Evolutionary conservation across 2,113 vertebrate genomes (phyloP), one percentile per base, ranked within the genome.

Genomic region (Varanus salvator): DNA sequence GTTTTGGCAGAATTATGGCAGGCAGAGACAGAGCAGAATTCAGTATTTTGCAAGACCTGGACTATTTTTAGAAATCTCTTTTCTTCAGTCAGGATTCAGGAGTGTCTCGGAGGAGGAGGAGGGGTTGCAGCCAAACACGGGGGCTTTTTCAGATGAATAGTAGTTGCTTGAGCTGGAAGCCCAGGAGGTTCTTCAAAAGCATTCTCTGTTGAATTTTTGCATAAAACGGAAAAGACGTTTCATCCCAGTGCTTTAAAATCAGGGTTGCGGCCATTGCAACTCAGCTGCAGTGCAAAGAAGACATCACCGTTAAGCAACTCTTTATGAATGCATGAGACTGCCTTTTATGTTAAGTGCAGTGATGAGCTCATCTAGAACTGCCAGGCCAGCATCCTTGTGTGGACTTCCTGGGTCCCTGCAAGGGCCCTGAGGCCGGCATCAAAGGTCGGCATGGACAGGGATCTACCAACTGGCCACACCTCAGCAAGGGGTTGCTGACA

Each of bases 1-100:
- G 74, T 89, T 92, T 84, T 89, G 90, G 71, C 84, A 91, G 76
- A 38, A 66, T 0, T 74, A 66, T 15, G 89, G 90, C n/a, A 80
- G 87, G 19, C 66, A 80, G 6, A 0, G 0, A 29, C 15, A 8
- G 72, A 86, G 1, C 64, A 76, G 23, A n/a, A 34, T 4, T 12
- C 82, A 85, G 87, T 12, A 25, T 86, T 64, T 66, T 25, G 12
- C 64, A n/a, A 90, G 31, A 57, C 78, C 44, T 88, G 48, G 82
- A 48, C 80, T 89, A 25, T 87, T 92, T 90, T 66, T 50, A 91
- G 90, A 34, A 19, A 29, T 64, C 17, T 27, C 81, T 86, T 90
- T 86, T 90, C 76, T 86, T 84, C 84, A 9, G 84, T 9, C 80
- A 85, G 38, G 44, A 23, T 60, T 84, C 75, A 86, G 21, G 15